Evolutionary conservation across 2,888 invertebrate genomes (phyloP), one percentile per base, ranked within the genome.

Genomic region (Drosophila cognata): DNA sequence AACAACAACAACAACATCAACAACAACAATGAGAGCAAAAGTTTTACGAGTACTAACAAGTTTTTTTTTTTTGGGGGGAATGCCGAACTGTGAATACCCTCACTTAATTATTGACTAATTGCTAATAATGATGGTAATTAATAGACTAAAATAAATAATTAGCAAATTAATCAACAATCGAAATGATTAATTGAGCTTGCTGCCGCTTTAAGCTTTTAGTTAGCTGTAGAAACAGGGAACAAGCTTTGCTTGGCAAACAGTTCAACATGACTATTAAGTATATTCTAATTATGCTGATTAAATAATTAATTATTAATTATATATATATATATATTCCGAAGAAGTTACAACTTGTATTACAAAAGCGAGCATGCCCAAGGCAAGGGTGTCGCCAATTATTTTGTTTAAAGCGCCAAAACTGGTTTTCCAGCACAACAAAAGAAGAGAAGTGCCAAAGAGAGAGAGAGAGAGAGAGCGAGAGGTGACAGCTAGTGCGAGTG

Each of bases 361-460:
- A 16, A 16, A 25, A 25, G 0, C 16, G 7, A 46, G 8, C 4
- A 7, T 46, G 46, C 46, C 46, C 16, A 16, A 21, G 16, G 46
- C 46, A 46, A 46, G 46, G 46, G 46, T 21, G 46, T 16, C 46
- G 46, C 46, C 46, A 58, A 55, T 38, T 55, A 29, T 53, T 53
- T 59, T 53, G 38, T 67, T 46, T 21, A 67, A 74, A 64, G 75
- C 58, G 62, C 58, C 59, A 72, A 71, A 75, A 82, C 64, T 60
- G 71, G 83, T 58, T 82, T 72, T 71, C 46, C 29, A 41, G 16
- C 16, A 55, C 46, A 38, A 60, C 36, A 55, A 33, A 41, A 61
- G 8, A 62, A n/a, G 46, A 28, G 58, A 46, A 31, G 59, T 56
- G 43, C 5, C 21, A 31, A 11, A 10, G 21, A 43, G 43, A 36